Percentiles rank a stretch among this genome's conserved stretches.
These are phyloP conservation scores for Lydus trimaculatus DNA, from an alignment of 2,888 invertebrate species.

Conservation along the genomic window DNA sequence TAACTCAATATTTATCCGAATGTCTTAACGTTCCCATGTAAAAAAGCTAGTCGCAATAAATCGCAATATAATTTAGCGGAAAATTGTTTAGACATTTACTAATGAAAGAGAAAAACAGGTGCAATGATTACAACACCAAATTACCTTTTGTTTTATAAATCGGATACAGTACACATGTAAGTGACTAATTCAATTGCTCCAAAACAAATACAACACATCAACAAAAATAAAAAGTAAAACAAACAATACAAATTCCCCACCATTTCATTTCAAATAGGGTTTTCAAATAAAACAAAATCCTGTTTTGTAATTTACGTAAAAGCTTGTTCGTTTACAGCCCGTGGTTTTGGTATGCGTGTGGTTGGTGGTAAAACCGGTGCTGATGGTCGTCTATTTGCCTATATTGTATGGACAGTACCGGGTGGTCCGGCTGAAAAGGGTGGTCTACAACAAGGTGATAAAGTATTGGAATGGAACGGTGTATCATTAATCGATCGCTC, in stretches of 20 bases:
- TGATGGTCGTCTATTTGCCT: slow-evolving; percentile 87
- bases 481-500: slow-evolving; percentile 88
- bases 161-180: no score
- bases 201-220: neutral
- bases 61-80: no score
- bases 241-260: no score
- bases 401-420: slow-evolving; percentile 91
- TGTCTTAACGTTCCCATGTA: no score
- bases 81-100: no score
- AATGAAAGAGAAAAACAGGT: no score
- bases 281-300: neutral
- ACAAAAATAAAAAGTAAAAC: neutral
- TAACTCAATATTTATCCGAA: no score
- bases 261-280: neutral
- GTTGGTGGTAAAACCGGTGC: slow-evolving; percentile 90
- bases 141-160: no score
- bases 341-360: slow-evolving; percentile 94
- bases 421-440: slow-evolving; percentile 92
- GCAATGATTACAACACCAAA: no score
- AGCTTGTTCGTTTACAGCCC: slow-evolving; percentile 64
- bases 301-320: neutral
- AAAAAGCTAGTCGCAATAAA: no score
- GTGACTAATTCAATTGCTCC: neutral
- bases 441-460: slow-evolving; percentile 88
- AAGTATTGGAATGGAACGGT: slow-evolving; percentile 92